These are phyloP conservation scores for Pseudomyrmex cubaensis DNA, from an alignment of 1,140 invertebrate species.

Conservation along the genomic window DNA sequence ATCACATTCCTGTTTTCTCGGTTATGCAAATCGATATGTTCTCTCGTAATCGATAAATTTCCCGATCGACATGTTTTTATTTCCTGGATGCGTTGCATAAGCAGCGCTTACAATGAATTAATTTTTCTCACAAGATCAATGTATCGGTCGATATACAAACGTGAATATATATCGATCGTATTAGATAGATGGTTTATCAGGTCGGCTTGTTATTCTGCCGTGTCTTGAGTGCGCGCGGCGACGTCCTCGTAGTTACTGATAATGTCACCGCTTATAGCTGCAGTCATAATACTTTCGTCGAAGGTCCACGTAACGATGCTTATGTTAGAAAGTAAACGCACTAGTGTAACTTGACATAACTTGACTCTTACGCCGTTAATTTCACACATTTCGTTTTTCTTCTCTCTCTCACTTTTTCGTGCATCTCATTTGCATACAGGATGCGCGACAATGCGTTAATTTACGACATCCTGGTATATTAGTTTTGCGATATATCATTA, in stretches of 20 bases:
- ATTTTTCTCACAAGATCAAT: not conserved
- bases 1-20: not conserved
- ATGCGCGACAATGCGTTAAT: not conserved
- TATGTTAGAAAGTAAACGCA: constrained; percentile 60
- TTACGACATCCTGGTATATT: not conserved
- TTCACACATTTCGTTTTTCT: not conserved
- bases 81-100: constrained; percentile 22
- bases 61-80: not conserved
- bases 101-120: not conserved
- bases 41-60: not conserved
- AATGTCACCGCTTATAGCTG: constrained; percentile 6
- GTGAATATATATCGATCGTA: too few relatives aligned
- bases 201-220: constrained; percentile 28
- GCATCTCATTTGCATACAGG: not conserved
- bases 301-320: constrained; percentile 49
- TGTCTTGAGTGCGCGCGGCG: not conserved
- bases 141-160: too few relatives aligned
- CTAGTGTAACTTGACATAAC: constrained; percentile 53
- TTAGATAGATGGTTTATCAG: not conserved
- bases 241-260: not conserved
- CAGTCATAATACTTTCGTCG: constrained; percentile 32
- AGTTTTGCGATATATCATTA: not conserved
- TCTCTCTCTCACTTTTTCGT: not conserved
- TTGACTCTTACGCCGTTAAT: constrained; percentile 19
- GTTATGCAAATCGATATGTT: not conserved